Evolutionary conservation across 2,797 vertebrate species (phyloP), one percentile per base, ranked within the genome.

Genomic region (Arrhamphus sclerolepis): DNA sequence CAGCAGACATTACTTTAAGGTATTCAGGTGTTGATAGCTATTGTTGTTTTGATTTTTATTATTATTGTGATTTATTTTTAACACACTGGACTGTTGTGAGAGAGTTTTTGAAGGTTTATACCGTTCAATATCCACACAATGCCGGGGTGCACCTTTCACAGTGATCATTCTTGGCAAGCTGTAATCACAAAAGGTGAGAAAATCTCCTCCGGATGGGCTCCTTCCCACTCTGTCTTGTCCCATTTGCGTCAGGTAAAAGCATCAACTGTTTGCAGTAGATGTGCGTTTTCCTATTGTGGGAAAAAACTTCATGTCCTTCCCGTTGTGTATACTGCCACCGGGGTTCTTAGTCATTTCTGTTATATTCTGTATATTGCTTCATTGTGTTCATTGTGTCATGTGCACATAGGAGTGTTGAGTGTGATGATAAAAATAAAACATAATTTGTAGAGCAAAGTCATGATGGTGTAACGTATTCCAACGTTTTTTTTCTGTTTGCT

Each of bases 101-200:
- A 38, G 13, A 11, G 28, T 16, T 16, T 48, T n/a, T 39, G 1
- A 28, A 0, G 34, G 58, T 20, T 52, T 62, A 38, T 44, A 19
- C 39, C 58, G 40, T 41, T 65, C 21, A 46, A 6, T n/a, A 17
- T 46, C 29, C 18, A 17, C 54, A 11, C 39, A 21, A 8, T 29
- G 49, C 40, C 39, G 46, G 55, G 54, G 18, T 34, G 44, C 41
- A 56, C 59, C 62, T 64, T 44, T 72, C 70, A 56, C 70, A 38
- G 14, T 78, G 53, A 73, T 75, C 38, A 22, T 26, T 72, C 31
- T 46, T 65, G 76, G 66, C 69, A 80, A 62, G 50, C 42, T 78
- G 73, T 64, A 70, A 85, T 80, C 65, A 69, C 63, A 65, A 50
- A n/a, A 72, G 56, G 68, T 48, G 77, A 72, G 49, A 58, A 56